Evolutionary conservation across 2,888 invertebrate species (phyloP), one percentile per base, ranked within the genome.

Genomic region (Tribolium freemani): DNA sequence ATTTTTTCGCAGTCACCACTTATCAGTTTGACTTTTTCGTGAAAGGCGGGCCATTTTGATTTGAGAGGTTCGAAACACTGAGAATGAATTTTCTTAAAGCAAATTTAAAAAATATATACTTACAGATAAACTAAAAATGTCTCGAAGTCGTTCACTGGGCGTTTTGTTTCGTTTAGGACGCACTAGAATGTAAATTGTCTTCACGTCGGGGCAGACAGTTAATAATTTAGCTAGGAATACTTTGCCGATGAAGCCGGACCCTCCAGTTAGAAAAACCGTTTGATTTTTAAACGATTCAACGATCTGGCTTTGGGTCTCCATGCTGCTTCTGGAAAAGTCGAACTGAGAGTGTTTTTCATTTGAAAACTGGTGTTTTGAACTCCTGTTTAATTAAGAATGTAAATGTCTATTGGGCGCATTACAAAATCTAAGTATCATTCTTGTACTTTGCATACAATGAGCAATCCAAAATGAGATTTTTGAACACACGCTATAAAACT

Each of bases 151-250:
- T 13, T 75, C 73, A 30, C 78, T 70, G 9, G 75, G 68, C 50
- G 13, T 46, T 26, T 77, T 75, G 31, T 81, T 82, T 58, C 84
- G 81, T 76, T 85, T 84, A 0, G 78, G 75, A 21, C 84, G 73
- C 13, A 84, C 75, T 58, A 86, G 67, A 13, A 85, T 70, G 67
- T 81, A 84, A 3, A 85, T 75, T 10, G 77, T 75, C 54, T 80
- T 79, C 3, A 84, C 71, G n/a, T 79, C 79, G 2, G 11, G 4
- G 21, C 83, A 78, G 10, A 72, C 69, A 61, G 84, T 78, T 46
- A 85, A 72, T 13, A 84, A 56, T 63, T 82, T 83, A 53, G 81
- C 82, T 9, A 81, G 48, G 11, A 81, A 61, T 0, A 81, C 44
- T 69, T 80, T 81, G 0, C 81, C 82, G 4, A 81, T 54, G 38